Conservation (phyloP, 30 jellyfish, hydroid and myxozoan genomes). For the Aurelia aurita region DNA sequence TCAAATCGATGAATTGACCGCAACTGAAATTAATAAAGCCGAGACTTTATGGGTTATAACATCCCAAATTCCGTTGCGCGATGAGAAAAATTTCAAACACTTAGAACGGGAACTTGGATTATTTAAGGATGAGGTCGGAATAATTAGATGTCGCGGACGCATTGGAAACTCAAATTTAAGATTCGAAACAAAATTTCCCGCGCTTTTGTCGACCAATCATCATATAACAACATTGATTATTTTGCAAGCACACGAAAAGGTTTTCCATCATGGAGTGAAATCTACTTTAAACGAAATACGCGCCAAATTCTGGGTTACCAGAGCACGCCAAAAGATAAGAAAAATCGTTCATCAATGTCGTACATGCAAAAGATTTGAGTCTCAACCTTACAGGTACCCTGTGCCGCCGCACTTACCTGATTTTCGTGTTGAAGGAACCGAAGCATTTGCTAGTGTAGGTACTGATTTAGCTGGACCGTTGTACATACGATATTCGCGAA, state of each 20-base stretch:
- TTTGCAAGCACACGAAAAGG: neutral
- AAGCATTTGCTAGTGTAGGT: constrained; percentile 16
- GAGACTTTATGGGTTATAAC: neutral
- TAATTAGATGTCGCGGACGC: neutral
- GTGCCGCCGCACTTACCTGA: constrained; percentile 12
- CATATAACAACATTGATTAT: neutral
- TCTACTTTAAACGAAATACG: neutral
- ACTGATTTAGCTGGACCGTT: constrained; percentile 49
- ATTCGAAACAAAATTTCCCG: neutral
- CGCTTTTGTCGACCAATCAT: neutral
- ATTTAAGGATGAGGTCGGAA: constrained; percentile 1
- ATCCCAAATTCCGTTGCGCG: neutral
- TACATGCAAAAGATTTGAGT: constrained; percentile 11
- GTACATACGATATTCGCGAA: too few relatives aligned
- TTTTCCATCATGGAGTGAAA: neutral
- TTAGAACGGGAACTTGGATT: neutral
- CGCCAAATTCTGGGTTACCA: neutral
- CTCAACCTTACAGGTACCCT: neutral
- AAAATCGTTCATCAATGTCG: neutral
- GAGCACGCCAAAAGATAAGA: neutral
- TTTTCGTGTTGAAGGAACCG: constrained; percentile 1
- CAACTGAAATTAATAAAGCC: neutral
- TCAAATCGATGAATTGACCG: too few relatives aligned
- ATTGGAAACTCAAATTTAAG: neutral
- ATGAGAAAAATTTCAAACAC: neutral